Evolutionary conservation across 2,888 invertebrate genomes (phyloP), one percentile per base, ranked within the genome.

Genomic region (Lepidochrysops patricia): DNA sequence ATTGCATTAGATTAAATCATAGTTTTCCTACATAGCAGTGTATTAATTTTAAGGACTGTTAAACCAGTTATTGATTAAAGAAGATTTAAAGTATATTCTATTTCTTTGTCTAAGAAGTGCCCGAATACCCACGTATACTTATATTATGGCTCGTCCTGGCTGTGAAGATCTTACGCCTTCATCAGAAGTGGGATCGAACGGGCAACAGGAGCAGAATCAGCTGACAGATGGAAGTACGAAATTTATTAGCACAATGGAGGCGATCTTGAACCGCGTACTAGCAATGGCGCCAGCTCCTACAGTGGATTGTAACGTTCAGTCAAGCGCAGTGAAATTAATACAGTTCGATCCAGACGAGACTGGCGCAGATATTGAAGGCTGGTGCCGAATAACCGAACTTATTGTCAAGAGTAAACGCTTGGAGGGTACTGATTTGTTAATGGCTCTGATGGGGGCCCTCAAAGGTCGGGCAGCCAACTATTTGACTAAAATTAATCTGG

Each of bases 401-500:
- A 60, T 66, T 15, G 27, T 66, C 0, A 57, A 63, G 6, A 34
- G 32, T 12, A 63, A 35, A 2, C 56, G 57, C 1, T 57, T 67
- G 5, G 61, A 62, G 19, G 64, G 66, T 27, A 60, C 60, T n/a
- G 66, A 68, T 12, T 54, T 65, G 9, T 37, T 66, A 0, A 1
- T 66, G 0, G 64, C 63, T 0, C 64, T 68, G 0, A 66, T 67
- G 0, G 27, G 57, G 2, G 52, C 66, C 0, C 57, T 67, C 0
- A 63, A 64, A 15, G 65, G 64, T 2, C 64, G 67, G 7, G 68
- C 65, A 15, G 61, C 64, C 1, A 60, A 43, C 3, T 62, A 61
- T 15, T 32, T 61, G 1, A 61, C 59, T 4, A 59, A 59, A 34
- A 27, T 63, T 1, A 43, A 35, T 9, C 57, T 54, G 0, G 32